Percentiles rank a stretch among this genome's conserved stretches.
phyloP scores from a whole-genome alignment of 1,140 invertebrate genomes.

The Aphidius gifuensis region DNA sequence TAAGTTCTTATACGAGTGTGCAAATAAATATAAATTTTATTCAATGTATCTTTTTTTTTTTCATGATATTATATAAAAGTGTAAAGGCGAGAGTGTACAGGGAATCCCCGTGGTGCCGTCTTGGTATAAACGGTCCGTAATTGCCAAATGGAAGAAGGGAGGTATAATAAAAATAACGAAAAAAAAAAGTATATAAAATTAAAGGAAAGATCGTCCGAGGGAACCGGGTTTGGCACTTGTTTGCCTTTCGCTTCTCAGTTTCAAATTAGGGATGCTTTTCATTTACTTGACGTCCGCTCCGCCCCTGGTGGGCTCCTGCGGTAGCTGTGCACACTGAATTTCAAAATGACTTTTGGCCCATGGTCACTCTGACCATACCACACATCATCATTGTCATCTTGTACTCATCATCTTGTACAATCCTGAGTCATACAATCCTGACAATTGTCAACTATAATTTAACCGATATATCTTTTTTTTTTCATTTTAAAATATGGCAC shows the following conservation, averaged over 20 bases:
- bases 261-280: slow-evolving; percentile 50
- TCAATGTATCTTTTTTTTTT: slow-evolving; percentile 6
- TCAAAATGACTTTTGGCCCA: slow-evolving; percentile 34
- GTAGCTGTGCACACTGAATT: slow-evolving; percentile 40
- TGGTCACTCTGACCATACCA: slow-evolving; percentile 13
- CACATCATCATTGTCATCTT: slow-evolving; percentile 1
- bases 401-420: no score
- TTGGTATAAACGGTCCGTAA: slow-evolving; percentile 28
- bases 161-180: slow-evolving; percentile 3
- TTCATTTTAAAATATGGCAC: no score
- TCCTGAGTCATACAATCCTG: background rate
- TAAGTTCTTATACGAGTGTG: no score
- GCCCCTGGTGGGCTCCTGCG: slow-evolving; percentile 43
- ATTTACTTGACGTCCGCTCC: slow-evolving; percentile 45
- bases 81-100: background rate
- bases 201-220: slow-evolving; percentile 18
- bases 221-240: slow-evolving; percentile 34
- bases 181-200: slow-evolving; percentile 9
- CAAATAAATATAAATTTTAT: no score
- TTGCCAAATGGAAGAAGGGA: slow-evolving; percentile 22
- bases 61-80: background rate
- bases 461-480: no score
- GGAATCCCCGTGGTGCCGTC: slow-evolving; percentile 23
- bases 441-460: no score
- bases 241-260: slow-evolving; percentile 44